phyloP scores from a whole-genome alignment of 1,140 invertebrate species.

The Drosophila novamexicana region DNA sequence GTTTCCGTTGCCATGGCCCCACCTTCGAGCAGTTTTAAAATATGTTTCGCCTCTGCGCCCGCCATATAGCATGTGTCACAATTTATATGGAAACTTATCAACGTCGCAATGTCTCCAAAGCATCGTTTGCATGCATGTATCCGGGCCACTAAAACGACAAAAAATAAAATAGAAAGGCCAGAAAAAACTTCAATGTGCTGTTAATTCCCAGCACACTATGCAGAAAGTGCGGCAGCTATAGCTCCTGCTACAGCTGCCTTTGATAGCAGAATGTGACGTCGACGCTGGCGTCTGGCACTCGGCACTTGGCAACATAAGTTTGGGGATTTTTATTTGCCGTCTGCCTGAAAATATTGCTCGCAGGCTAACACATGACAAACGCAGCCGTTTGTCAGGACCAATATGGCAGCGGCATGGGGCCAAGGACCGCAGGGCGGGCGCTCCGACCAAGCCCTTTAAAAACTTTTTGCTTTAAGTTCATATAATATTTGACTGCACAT shows the following conservation, averaged over 20 bases:
- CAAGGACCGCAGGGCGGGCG: slow-evolving; percentile 5
- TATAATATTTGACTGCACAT: slow-evolving; percentile 31
- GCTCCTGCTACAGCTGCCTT: slow-evolving; percentile 27
- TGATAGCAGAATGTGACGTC: slow-evolving; percentile 20
- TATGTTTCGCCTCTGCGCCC: slow-evolving; percentile 27
- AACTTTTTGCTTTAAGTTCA: slow-evolving; percentile 58
- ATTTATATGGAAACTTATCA: slow-evolving; percentile 83
- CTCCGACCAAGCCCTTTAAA: slow-evolving; percentile 11
- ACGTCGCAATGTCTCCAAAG: slow-evolving; percentile 72
- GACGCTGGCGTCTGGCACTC: slow-evolving; percentile 31
- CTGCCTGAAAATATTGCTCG: slow-evolving; percentile 74
- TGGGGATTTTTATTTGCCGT: slow-evolving; percentile 80
- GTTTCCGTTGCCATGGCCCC: slow-evolving; percentile 22
- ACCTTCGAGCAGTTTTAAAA: slow-evolving; percentile 48
- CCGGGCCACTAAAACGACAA: slow-evolving; percentile 16
- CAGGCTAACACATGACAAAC: slow-evolving; percentile 78
- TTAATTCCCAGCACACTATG: slow-evolving; percentile 69
- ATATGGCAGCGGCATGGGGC: slow-evolving; percentile 33
- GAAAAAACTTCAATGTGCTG: slow-evolving; percentile 63
- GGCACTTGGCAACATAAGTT: slow-evolving; percentile 72
- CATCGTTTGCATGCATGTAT: slow-evolving; percentile 71
- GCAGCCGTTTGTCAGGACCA: slow-evolving; percentile 75
- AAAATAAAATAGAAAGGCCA: slow-evolving; percentile 21
- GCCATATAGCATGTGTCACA: slow-evolving; percentile 65
- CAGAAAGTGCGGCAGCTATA: slow-evolving; percentile 39